These are phyloP conservation scores for Lutraria rhynchaena DNA, from an alignment of 1,140 invertebrate species.

Conservation along the genomic window DNA sequence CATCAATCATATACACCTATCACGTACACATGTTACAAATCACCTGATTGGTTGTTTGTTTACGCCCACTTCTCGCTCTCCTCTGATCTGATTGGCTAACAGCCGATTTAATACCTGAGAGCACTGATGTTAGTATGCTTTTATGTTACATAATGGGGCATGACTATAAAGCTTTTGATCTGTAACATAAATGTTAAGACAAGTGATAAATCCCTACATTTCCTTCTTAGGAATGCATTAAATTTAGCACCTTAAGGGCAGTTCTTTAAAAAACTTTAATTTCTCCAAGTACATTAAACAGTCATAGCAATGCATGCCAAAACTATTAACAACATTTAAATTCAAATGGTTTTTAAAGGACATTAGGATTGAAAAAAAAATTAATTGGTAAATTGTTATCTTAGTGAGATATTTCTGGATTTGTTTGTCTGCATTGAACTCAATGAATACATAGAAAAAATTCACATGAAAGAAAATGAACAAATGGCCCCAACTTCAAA, in stretches of 20 bases:
- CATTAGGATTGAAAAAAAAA: conserved; percentile 26
- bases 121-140: conserved; percentile 44
- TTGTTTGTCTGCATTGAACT: no score
- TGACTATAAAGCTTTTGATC: conserved; percentile 47
- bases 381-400: no score
- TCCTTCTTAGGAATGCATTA: conserved; percentile 23
- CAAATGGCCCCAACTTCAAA: conserved; percentile 35
- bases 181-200: conserved; percentile 42
- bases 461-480: conserved; percentile 20
- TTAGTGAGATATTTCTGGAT: no score
- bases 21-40: neutral
- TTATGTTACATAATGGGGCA: conserved; percentile 37
- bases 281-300: conserved; percentile 23
- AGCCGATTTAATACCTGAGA: conserved; percentile 39
- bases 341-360: neutral
- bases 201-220: conserved; percentile 40
- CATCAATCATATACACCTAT: conserved; percentile 52
- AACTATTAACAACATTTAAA: conserved; percentile 37
- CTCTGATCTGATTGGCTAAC: conserved; percentile 49
- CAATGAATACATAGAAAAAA: no score
- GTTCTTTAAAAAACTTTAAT: neutral
- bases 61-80: conserved; percentile 39
- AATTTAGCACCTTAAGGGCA: neutral
- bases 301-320: conserved; percentile 38
- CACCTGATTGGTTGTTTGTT: conserved; percentile 37